Percentiles rank a stretch among this genome's conserved stretches.
phyloP scores from a whole-genome alignment of 2,113 vertebrate genomes.

The Hippopotamus amphibius region DNA sequence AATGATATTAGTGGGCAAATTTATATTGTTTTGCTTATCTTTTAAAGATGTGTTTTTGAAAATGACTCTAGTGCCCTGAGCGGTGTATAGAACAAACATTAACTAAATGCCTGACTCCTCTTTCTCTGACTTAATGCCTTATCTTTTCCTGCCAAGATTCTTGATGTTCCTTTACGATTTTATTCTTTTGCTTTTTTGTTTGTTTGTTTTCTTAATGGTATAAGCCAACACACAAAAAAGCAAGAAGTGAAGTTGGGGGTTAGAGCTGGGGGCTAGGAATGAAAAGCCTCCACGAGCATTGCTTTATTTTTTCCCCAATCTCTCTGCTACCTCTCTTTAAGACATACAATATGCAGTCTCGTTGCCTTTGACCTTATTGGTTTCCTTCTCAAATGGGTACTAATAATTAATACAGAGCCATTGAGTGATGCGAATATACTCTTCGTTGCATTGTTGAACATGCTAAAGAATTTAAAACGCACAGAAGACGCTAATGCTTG shows the following conservation, averaged over 20 bases:
- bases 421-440: slow-evolving; percentile 64
- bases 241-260: neutral
- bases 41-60: slow-evolving; percentile 65
- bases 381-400: slow-evolving; percentile 53
- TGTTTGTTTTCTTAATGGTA: neutral
- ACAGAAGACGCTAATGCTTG: slow-evolving; percentile 76
- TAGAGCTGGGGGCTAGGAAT: neutral
- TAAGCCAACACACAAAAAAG: neutral
- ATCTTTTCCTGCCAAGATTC: neutral
- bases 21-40: slow-evolving; percentile 56
- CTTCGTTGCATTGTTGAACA: slow-evolving; percentile 70
- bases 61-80: slow-evolving; percentile 43
- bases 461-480: slow-evolving; percentile 83
- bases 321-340: slow-evolving; percentile 49
- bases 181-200: neutral
- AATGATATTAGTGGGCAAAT: slow-evolving; percentile 54
- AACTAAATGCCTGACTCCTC: neutral
- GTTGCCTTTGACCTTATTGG: slow-evolving; percentile 67
- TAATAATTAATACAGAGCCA: slow-evolving; percentile 71
- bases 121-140: slow-evolving; percentile 15
- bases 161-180: neutral
- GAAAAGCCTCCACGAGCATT: slow-evolving; percentile 3
- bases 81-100: slow-evolving; percentile 38
- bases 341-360: slow-evolving; percentile 48
- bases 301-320: neutral